phyloP scores from a whole-genome alignment of 35 echinoderm and acorn worm species.

The Amphiura filiformis region DNA sequence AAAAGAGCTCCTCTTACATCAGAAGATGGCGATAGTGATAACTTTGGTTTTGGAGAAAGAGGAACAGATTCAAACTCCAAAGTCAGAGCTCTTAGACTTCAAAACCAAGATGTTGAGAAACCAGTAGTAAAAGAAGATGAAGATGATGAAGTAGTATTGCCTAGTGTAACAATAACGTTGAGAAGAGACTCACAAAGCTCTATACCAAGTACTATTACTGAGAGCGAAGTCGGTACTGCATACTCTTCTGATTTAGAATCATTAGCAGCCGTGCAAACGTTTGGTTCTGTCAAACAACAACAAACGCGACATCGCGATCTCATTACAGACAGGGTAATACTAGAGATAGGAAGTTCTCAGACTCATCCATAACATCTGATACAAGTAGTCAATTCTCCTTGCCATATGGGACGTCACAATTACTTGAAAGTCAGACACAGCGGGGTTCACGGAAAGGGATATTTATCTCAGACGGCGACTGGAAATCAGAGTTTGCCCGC shows the following conservation, averaged over 20 bases:
- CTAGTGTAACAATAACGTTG: neutral
- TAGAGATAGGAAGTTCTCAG: constrained; percentile 33
- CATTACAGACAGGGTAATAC: constrained; percentile 20
- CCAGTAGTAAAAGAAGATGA: constrained; percentile 1
- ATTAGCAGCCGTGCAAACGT: neutral
- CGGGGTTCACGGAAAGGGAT: neutral
- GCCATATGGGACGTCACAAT: neutral
- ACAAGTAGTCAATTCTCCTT: constrained; percentile 7
- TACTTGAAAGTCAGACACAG: constrained; percentile 4
- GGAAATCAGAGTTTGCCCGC: constrained; percentile 75
- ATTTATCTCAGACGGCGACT: constrained; percentile 1
- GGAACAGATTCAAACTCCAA: neutral
- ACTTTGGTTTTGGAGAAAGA: constrained; percentile 8
- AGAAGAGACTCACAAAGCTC: constrained; percentile 41
- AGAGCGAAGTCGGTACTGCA: neutral
- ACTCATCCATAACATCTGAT: constrained; percentile 38
- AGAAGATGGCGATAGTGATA: constrained; percentile 17
- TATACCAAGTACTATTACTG: neutral
- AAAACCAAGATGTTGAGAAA: constrained; percentile 7
- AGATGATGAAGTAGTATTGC: neutral
- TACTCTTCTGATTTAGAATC: neutral
- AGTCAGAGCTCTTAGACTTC: constrained; percentile 11
- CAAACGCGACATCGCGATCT: constrained; percentile 10
- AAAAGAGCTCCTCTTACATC: constrained; percentile 15
- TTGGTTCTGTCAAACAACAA: neutral